These are phyloP conservation scores for Drosophila nigrodunni DNA, from an alignment of 1,140 invertebrate species.

Conservation along the genomic window DNA sequence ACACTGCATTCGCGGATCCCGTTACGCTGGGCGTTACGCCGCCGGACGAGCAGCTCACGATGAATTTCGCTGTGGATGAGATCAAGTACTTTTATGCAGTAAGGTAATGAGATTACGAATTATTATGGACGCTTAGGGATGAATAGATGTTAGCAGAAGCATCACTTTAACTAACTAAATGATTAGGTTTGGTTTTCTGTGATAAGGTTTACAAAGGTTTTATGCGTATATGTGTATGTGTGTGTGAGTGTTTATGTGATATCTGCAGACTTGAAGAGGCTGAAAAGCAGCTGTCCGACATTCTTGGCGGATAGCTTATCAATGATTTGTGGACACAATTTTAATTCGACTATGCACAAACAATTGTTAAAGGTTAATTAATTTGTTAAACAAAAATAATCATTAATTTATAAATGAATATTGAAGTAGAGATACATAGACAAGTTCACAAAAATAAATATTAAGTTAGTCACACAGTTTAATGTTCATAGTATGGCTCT, in stretches of 20 bases:
- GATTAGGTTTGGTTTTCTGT: neutral
- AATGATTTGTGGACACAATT: slow-evolving; percentile 20
- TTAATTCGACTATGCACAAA: slow-evolving; percentile 23
- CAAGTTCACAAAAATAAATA: too few species aligned
- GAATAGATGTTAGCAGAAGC: slow-evolving; percentile 9
- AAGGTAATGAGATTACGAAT: slow-evolving; percentile 80
- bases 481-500: too few species aligned
- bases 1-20: slow-evolving; percentile 52
- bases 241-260: slow-evolving; percentile 3
- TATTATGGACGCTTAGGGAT: slow-evolving; percentile 33
- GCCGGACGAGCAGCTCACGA: slow-evolving; percentile 58
- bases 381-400: neutral
- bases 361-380: neutral
- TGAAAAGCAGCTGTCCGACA: neutral
- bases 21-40: slow-evolving; percentile 39
- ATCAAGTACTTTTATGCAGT: slow-evolving; percentile 85
- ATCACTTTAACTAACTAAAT: slow-evolving; percentile 12
- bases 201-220: neutral
- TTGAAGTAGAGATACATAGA: too few species aligned
- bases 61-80: slow-evolving; percentile 84
- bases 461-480: too few species aligned
- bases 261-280: neutral
- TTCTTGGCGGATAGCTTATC: slow-evolving; percentile 17
- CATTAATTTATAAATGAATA: neutral
- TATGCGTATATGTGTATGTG: slow-evolving; percentile 1